phyloP scores from a whole-genome alignment of 1,140 invertebrate genomes.

The Musca domestica region DNA sequence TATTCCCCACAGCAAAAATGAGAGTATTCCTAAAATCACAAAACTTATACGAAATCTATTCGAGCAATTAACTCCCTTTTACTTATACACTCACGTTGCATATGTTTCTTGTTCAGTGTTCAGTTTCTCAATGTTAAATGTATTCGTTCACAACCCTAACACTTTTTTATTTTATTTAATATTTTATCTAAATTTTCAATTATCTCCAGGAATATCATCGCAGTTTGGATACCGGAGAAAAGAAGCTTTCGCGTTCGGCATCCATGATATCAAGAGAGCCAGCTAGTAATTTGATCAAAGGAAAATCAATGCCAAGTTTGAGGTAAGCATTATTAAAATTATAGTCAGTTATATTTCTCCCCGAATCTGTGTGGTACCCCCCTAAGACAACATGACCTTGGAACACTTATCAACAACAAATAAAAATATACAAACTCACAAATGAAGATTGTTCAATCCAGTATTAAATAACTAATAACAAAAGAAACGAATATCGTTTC shows the following conservation, averaged over 20 bases:
- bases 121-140: not conserved
- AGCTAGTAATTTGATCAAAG: slow-evolving; percentile 78
- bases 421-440: too few relatives aligned
- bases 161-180: too few relatives aligned
- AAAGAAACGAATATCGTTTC: too few relatives aligned
- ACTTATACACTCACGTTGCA: slow-evolving; percentile 3
- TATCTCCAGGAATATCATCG: slow-evolving; percentile 77
- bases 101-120: slow-evolving; percentile 16
- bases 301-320: slow-evolving; percentile 92
- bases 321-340: slow-evolving; percentile 61
- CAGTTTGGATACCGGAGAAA: slow-evolving; percentile 76
- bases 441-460: too few relatives aligned
- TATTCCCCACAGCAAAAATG: not conserved
- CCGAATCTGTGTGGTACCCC: not conserved
- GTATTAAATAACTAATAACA: too few relatives aligned
- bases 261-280: slow-evolving; percentile 60
- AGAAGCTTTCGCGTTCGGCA: slow-evolving; percentile 64
- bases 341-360: not conserved
- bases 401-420: not conserved
- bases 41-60: not conserved
- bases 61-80: slow-evolving; percentile 3
- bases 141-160: too few relatives aligned
- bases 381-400: not conserved
- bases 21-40: not conserved
- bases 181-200: too few relatives aligned